Evolutionary conservation across 2,888 invertebrate species (phyloP), one percentile per base, ranked within the genome.

Genomic region (Bembecia ichneumoniformis): DNA sequence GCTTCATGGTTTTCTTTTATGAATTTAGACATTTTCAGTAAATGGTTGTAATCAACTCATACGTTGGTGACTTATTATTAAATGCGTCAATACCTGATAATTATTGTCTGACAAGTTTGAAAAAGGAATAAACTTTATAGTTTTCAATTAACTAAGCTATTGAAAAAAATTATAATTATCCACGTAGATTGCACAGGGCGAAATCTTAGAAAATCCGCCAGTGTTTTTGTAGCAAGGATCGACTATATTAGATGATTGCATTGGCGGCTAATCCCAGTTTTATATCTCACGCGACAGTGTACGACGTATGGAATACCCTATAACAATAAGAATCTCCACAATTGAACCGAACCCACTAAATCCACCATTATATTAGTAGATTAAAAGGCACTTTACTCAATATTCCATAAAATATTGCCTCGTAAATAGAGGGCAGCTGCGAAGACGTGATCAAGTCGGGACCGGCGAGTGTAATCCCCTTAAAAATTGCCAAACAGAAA

Each of bases 401-500:
- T 87, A 87, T 87, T 83, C 83, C 80, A 67, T 86, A 76, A 87
- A 82, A 84, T 87, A 87, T 86, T 74, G 77, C 83, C 77, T 67
- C 86, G 78, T 87, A 87, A 87, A 82, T 83, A 80, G 72, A 63
- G 75, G 77, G 77, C 73, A 75, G 77, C 68, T 66, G 77, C 71
- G 72, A 67, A 77, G 78, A 84, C 82, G 83, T 83, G 86, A 84
- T 82, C 82, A 72, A 75, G 73, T 66, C 66, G 64, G 62, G 66
- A 64, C 62, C 59, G 60, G 66, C 66, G 61, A 58, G 55, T 67
- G 74, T 84, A 86, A 87, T 84, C 86, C 86, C 68, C 71, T 84
- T 87, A 87, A 87, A 84, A 86, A 87, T 87, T 80, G 83, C 83
- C 83, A 77, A 84, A 81, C 77, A 79, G 81, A 82, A 80, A 80